Evolutionary conservation across 2,113 vertebrate genomes (phyloP).

Genomic region (Peromyscus maniculatus): DNA sequence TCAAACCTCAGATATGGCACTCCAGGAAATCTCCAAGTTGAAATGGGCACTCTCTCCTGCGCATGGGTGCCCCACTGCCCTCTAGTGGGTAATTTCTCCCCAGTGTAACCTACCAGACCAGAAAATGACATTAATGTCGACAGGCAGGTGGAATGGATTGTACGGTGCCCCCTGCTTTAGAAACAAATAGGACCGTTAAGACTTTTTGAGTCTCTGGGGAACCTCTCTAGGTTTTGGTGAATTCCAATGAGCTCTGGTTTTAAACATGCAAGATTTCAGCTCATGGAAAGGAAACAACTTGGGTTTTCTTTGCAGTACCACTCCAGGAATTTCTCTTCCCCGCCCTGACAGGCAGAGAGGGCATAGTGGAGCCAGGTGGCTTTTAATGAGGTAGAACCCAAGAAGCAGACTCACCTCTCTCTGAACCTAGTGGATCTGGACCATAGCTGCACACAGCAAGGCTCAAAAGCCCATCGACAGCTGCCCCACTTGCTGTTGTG

Average conservation of each 20-base stretch:
- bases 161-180: background rate
- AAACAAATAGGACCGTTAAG: slow-evolving; percentile 38
- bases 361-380: too few relatives aligned
- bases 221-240: slow-evolving; percentile 50
- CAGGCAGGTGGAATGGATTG: background rate
- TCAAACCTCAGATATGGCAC: background rate
- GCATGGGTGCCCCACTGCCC: background rate
- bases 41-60: background rate
- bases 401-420: background rate
- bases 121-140: slow-evolving; percentile 34
- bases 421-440: background rate
- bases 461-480: background rate
- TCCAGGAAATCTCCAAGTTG: background rate
- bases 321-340: slow-evolving; percentile 36
- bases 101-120: slow-evolving; percentile 42
- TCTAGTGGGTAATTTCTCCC: background rate
- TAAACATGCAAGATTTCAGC: slow-evolving; percentile 54
- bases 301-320: slow-evolving; percentile 16
- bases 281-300: slow-evolving; percentile 27
- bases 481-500: background rate
- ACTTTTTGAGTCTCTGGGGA: slow-evolving; percentile 46
- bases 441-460: background rate
- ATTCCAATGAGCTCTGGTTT: slow-evolving; percentile 63
- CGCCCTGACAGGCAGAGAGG: background rate
- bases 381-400: background rate